Base-by-base conservation (phyloP, 2,797 vertebrate genomes). In the Smutsia temminckii region DNA sequence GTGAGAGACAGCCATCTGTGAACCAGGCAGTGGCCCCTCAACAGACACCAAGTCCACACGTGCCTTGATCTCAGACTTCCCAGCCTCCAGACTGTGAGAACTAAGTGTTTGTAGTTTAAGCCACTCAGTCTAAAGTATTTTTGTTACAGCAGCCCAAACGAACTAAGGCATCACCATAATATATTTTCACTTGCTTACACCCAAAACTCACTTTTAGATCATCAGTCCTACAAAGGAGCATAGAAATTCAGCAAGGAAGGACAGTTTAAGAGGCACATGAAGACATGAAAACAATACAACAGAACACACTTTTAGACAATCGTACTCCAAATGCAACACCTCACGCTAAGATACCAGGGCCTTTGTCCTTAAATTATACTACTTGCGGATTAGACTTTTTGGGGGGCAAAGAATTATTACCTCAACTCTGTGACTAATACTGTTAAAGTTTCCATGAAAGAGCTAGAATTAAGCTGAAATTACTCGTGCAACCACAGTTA, bases 401-500 rank as follows among this genome's bases (percentile, higher is more conserved):
- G 57, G 83, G 37, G 55, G 17, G 3, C 86, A 77, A 94, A 94
- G 14, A 89, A 69, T 75, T 61, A 89, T 89, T 91, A 91, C 13
- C 46, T 85, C 51, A 81, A 74, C 9, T 57, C 88, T 87, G 69
- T 85, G 68, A 81, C 32, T 95, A 87, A 95, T 59, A 87, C 40
- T 64, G 20, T 75, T 79, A 78, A 96, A 94, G 51, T 85, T 90
- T 71, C 93, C 71, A 87, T 71, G 29, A 89, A 92, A 94, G 61
- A 93, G 18, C 42, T 81, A 93, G 74, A 90, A 78, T 37, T 90
- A 90, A 94, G 40, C 64, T 32, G 34, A 83, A 57, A 85, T n/a
- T 66, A 79, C 8, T 89, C 49, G 64, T 46, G 57, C 37, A 34
- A 51, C 20, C n/a, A 57, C 8, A 72, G 12, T 40, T 51, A 59